Percentiles rank a stretch among this genome's conserved stretches.
These are phyloP conservation scores for Microcebus griseorufus DNA, from an alignment of 2,113 vertebrate genomes.

Conservation along the genomic window DNA sequence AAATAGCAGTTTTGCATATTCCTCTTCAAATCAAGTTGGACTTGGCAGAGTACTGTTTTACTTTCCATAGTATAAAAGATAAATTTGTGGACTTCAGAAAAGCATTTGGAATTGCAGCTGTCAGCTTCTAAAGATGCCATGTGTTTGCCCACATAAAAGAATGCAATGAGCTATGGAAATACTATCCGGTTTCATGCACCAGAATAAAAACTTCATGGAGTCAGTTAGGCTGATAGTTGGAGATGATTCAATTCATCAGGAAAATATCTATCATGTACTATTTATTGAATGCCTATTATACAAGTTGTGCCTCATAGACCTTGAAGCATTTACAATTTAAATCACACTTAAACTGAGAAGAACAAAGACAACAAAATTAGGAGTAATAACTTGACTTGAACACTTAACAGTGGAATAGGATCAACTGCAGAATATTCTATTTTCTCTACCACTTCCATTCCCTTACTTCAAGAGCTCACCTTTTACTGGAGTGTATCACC, in stretches of 20 bases:
- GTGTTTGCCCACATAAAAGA: conserved; percentile 70
- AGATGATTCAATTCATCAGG: not conserved
- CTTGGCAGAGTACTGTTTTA: not conserved
- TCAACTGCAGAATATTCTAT: not conserved
- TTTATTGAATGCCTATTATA: not conserved
- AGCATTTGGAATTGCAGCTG: conserved; percentile 74
- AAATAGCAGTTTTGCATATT: not conserved
- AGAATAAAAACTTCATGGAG: not conserved
- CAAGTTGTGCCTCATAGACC: not conserved
- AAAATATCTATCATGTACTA: not conserved
- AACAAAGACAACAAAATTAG: not conserved
- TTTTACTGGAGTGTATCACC: fast-evolving
- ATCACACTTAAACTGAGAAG: not conserved
- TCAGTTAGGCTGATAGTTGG: not conserved
- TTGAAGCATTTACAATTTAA: not conserved
- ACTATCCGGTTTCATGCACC: conserved; percentile 42
- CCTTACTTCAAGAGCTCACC: fast-evolving
- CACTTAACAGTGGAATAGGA: not conserved
- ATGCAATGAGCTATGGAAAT: conserved; percentile 73
- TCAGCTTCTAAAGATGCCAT: conserved; percentile 70
- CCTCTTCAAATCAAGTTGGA: not conserved
- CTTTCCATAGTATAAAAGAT: conserved; percentile 60
- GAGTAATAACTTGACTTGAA: not conserved
- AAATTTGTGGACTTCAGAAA: conserved; percentile 26
- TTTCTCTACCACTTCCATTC: not conserved